Conservation (phyloP, 1,140 invertebrate species). For the Anadara kagoshimensis region DNA sequence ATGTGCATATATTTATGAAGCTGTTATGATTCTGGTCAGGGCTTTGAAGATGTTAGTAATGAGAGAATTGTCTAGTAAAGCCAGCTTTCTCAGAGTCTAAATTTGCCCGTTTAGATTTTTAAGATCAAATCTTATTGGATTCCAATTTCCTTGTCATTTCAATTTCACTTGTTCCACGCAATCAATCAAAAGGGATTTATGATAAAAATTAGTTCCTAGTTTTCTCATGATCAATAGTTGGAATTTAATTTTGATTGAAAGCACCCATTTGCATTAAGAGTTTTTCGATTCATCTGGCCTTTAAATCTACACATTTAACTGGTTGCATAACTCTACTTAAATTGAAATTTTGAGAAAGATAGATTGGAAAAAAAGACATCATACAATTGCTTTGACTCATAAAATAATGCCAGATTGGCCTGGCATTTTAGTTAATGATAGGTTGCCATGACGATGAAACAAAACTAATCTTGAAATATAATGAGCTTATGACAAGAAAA, state of each 20-base stretch:
- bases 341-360: background rate
- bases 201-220: constrained; percentile 12
- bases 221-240: constrained; percentile 9
- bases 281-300: constrained; percentile 8
- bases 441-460: constrained; percentile 35
- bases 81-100: constrained; percentile 9
- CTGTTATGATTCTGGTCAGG: constrained; percentile 16
- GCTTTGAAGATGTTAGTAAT: constrained; percentile 7
- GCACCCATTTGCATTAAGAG: constrained; percentile 11
- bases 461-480: constrained; percentile 40
- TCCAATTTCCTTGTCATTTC: constrained; percentile 22
- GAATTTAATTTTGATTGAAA: constrained; percentile 22
- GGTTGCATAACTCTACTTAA: constrained; percentile 13
- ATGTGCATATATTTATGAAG: constrained; percentile 12
- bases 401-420: constrained; percentile 24
- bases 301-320: constrained; percentile 16
- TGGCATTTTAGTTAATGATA: constrained; percentile 40
- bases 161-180: constrained; percentile 18
- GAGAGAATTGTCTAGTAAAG: constrained; percentile 7
- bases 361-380: background rate
- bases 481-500: constrained; percentile 37
- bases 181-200: constrained; percentile 24
- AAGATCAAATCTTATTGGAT: constrained; percentile 14
- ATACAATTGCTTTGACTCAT: constrained; percentile 29
- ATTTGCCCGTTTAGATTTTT: constrained; percentile 22